phyloP scores from a whole-genome alignment of 2,888 invertebrate genomes.

The Stenodema calcarata region DNA sequence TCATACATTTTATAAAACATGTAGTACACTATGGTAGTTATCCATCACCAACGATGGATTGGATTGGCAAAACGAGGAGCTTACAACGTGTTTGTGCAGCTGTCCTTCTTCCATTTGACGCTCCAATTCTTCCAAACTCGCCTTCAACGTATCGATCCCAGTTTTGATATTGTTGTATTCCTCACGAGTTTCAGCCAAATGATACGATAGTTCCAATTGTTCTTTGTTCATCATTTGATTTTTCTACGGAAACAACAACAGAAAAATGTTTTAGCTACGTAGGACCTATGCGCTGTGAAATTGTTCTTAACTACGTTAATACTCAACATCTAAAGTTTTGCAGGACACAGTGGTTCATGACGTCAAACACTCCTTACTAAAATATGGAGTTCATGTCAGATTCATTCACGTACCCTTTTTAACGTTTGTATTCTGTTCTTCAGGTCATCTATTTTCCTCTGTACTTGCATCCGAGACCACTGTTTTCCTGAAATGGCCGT shows the following conservation, averaged over 20 bases:
- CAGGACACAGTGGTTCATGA: no score
- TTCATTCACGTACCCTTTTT: conserved; percentile 61
- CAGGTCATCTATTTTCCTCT: conserved; percentile 67
- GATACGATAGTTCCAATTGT: conserved; percentile 20
- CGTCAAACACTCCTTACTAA: no score
- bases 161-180: conserved; percentile 32
- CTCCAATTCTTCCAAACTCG: conserved; percentile 60
- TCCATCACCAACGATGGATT: no score
- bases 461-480: conserved; percentile 60
- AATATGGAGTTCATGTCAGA: no score
- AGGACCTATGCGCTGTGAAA: not conserved
- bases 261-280: not conserved
- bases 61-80: no score
- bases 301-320: no score
- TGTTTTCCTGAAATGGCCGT: conserved; percentile 22
- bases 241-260: not conserved
- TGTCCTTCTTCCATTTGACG: conserved; percentile 62
- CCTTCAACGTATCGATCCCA: conserved; percentile 20
- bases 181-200: conserved; percentile 27
- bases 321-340: no score
- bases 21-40: no score
- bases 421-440: conserved; percentile 67
- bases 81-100: conserved; percentile 62
- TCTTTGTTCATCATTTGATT: conserved; percentile 28
- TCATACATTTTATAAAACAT: no score